A percentile compares a stretch with the other conserved stretches of the same genome.
These are phyloP conservation scores for Panagrolaimus sp. DNA, from an alignment of 1,140 invertebrate genomes.

Conservation along the genomic window DNA sequence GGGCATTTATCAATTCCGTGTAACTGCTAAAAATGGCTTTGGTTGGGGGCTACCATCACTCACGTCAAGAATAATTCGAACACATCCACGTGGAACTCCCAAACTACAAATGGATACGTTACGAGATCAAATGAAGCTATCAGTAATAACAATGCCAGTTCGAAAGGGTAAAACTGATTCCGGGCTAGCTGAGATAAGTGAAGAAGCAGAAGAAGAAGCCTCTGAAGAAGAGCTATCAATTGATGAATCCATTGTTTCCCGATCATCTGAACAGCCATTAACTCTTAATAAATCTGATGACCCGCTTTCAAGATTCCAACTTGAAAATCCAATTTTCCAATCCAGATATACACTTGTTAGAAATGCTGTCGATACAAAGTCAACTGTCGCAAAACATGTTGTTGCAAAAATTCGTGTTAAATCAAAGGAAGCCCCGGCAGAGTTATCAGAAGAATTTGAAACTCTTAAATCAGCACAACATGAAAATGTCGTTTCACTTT, in stretches of 20 bases:
- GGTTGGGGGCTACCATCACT: slow-evolving; percentile 65
- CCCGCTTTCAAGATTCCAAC: slow-evolving; percentile 48
- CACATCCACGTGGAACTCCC: slow-evolving; percentile 49
- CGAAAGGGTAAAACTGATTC: slow-evolving; percentile 15
- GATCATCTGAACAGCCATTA: neutral
- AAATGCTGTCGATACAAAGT: slow-evolving; percentile 49
- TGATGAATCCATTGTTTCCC: neutral
- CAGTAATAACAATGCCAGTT: slow-evolving; percentile 51
- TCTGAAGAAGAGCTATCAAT: slow-evolving; percentile 22
- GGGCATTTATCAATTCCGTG: slow-evolving; percentile 71
- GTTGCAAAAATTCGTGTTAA: slow-evolving; percentile 41
- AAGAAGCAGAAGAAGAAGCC: slow-evolving; percentile 47
- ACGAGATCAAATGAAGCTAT: slow-evolving; percentile 35
- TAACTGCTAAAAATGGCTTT: slow-evolving; percentile 80
- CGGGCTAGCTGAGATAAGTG: slow-evolving; percentile 48
- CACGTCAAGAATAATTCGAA: slow-evolving; percentile 59
- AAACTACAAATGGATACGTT: slow-evolving; percentile 51
- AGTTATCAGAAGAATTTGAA: slow-evolving; percentile 43
- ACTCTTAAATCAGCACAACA: slow-evolving; percentile 43
- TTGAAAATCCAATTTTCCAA: slow-evolving; percentile 45
- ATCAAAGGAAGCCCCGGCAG: neutral
- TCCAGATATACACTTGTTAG: slow-evolving; percentile 51
- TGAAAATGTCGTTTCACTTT: slow-evolving; percentile 51
- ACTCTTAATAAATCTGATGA: slow-evolving; percentile 28
- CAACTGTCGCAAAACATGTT: slow-evolving; percentile 35